These are phyloP conservation scores for Salmo trutta DNA, from an alignment of 2,797 vertebrate species.

Conservation along the genomic window DNA sequence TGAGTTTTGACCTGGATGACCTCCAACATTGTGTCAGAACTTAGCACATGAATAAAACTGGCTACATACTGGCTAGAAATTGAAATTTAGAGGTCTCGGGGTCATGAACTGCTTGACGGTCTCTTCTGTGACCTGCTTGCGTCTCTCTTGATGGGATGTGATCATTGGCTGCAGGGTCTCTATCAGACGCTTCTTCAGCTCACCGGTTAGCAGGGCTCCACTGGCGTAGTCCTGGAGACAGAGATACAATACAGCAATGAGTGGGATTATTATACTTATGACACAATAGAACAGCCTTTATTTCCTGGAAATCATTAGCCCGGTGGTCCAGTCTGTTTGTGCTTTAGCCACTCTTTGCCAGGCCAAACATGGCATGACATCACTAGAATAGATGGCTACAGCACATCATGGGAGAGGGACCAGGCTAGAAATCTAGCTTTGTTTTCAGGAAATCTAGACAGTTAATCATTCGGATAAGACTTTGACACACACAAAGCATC, in stretches of 20 bases:
- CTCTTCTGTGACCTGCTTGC: conserved; percentile 88
- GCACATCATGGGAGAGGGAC: too few species aligned
- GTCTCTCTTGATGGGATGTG: conserved; percentile 87
- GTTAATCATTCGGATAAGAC: neutral
- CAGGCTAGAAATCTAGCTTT: neutral
- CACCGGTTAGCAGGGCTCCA: conserved; percentile 90
- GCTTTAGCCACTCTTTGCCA: too few species aligned
- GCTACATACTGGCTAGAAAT: conserved; percentile 67
- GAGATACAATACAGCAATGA: neutral
- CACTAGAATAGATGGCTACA: neutral
- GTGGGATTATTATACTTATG: neutral
- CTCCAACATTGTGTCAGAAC: neutral
- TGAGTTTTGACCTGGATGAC: conserved; percentile 1
- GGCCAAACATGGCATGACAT: neutral
- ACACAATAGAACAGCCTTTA: too few species aligned
- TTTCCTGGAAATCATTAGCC: too few species aligned
- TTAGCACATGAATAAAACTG: neutral
- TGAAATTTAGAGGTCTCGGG: conserved; percentile 85
- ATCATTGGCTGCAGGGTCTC: conserved; percentile 93
- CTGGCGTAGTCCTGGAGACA: conserved; percentile 87
- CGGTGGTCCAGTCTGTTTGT: too few species aligned
- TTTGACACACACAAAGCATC: neutral
- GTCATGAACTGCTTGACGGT: conserved; percentile 89
- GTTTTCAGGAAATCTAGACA: neutral
- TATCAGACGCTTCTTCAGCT: conserved; percentile 91